Evolutionary conservation across 2,888 invertebrate species (phyloP), one percentile per base, ranked within the genome.

Genomic region (Odontomyia ornata): DNA sequence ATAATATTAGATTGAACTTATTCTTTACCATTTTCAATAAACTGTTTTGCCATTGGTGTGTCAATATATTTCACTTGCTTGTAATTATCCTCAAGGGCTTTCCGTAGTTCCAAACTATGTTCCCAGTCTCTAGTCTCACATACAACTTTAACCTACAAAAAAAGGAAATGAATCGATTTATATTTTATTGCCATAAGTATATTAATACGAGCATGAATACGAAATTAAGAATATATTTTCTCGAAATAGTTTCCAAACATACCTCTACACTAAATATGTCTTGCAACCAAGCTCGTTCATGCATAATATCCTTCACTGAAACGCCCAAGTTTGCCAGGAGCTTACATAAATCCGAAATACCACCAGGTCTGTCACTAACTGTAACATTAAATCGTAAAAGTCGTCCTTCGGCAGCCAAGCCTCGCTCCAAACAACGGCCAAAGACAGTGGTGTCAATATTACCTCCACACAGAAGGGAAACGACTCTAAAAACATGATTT

Each of bases 251-350:
- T n/a, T 28, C 36, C 25, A 18, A 52, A 79, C 81, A 81, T 83
- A 90, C 91, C 84, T 91, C 90, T 23, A 93, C 93, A 81, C 91
- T 91, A 84, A 96, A 97, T 67, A 98, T 93, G 84, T 98, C 97
- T 78, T 92, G 92, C 15, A 98, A 91, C 97, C 97, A 98, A 1
- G 98, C 97, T 76, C 98, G 89, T 84, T 98, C 98, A 85, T 98
- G 98, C 87, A 96, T 93, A 78, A 98, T 96, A 84, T 98, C 98
- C 86, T 98, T 98, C 80, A 98, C 95, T 52, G 94, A 94, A 15
- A 96, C 96, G 0, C 96, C 96, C 36, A 94, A 88, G 1, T 90
- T 89, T 0, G 92, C 90, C 75, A 97, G 89, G 56, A 94, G 87
- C 82, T 91, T 90, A 83, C 95, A 95, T 4, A 97, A 88, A 83